Evolutionary conservation across 1,140 invertebrate species (phyloP), one percentile per base, ranked within the genome.

Genomic region (Brachionus rotundiformis): DNA sequence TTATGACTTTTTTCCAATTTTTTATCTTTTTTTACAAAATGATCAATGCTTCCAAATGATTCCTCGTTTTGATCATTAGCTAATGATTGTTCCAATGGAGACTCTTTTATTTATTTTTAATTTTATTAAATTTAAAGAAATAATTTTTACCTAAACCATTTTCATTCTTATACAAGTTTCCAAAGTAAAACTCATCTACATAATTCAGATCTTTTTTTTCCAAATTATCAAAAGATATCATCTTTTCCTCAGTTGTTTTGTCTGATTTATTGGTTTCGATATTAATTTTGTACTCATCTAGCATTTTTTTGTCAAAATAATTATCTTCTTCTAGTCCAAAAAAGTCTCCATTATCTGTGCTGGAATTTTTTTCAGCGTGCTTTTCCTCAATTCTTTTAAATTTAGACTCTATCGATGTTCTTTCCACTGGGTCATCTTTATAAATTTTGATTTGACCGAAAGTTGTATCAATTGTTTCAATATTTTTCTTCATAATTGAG

Each of bases 361-460:
- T n/a, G 10, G 10, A 3, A 19, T 5, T 59, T 3, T 44, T 59
- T 63, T 79, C 10, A 13, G 3, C 7, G n/a, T 59, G 3, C 23
- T 36, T 25, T 59, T 61, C 25, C 11, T 1, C 5, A 39, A 10
- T 27, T 59, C 2, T 54, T 16, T 54, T 11, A 6, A 11, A 8
- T 79, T 79, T 79, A 1, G 16, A 11, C 29, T 54, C 8, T 5
- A 2, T 13, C 10, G 5, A n/a, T 19, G 19, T 16, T 54, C 31
- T 59, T 54, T 6, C 47, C n/a, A n/a, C n/a, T n/a, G 47, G n/a
- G 5, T 25, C 31, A 27, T 79, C 47, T 19, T 79, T 63, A n/a
- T 59, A 79, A 25, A 79, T 61, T 31, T 41, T 54, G 11, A 79
- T 79, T 59, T 79, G 47, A n/a, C 76, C 76, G 41, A 79, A 79